Evolutionary conservation across 2,113 vertebrate genomes (phyloP).

Genomic region (Puffinus mauretanicus): DNA sequence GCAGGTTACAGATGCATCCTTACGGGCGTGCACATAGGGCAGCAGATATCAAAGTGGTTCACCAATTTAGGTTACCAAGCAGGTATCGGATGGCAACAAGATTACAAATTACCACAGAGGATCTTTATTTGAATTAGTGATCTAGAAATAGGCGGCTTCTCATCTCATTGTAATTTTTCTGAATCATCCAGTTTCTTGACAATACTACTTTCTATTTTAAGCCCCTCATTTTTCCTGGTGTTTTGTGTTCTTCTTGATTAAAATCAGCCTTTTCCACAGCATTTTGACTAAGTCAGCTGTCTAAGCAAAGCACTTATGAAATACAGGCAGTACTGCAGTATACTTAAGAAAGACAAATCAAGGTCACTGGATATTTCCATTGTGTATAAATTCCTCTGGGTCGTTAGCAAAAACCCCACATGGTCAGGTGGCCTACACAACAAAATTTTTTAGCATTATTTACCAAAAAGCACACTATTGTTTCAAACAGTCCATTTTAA

Average conservation of each 20-base stretch:
- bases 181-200: constrained; percentile 38
- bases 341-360: constrained; percentile 29
- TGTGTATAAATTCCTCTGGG: neutral
- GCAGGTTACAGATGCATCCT: neutral
- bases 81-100: neutral
- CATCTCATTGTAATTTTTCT: constrained; percentile 11
- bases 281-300: constrained; percentile 29
- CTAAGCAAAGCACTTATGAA: neutral
- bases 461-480: neutral
- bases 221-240: constrained; percentile 1
- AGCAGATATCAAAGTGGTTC: neutral
- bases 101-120: neutral
- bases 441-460: neutral
- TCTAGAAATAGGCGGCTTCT: constrained; percentile 5
- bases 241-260: constrained; percentile 41
- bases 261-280: constrained; percentile 37
- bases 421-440: neutral
- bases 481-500: neutral
- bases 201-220: constrained; percentile 53
- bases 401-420: neutral
- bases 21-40: neutral
- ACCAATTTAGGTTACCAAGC: neutral
- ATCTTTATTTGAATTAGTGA: neutral
- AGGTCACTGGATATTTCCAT: neutral
- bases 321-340: constrained; percentile 14